phyloP scores from a whole-genome alignment of 2,113 vertebrate species.

The Catharus minimus region DNA sequence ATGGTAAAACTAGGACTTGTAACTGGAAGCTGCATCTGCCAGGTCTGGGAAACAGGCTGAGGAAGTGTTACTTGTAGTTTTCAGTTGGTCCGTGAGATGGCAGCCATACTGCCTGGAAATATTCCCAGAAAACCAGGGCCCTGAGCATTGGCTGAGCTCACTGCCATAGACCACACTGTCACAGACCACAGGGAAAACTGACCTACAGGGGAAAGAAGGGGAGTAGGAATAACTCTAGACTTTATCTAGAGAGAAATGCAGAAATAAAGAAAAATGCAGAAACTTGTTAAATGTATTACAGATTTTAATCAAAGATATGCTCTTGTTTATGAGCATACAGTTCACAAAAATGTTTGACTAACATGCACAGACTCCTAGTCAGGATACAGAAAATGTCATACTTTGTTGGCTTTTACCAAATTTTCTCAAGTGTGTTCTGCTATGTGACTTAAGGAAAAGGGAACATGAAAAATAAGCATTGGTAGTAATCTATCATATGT shows the following conservation, averaged over 20 bases:
- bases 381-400: not conserved
- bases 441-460: not conserved
- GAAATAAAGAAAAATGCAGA: not conserved
- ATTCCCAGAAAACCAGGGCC: rapidly evolving
- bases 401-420: not conserved
- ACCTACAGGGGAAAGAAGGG: not conserved
- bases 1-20: not conserved
- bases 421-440: not conserved
- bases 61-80: not conserved
- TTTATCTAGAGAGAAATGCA: not conserved
- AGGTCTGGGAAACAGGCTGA: not conserved
- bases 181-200: not conserved
- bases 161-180: not conserved
- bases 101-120: not conserved
- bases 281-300: not conserved
- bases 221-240: not conserved
- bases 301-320: not conserved
- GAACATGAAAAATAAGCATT: not conserved
- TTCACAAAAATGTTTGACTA: not conserved
- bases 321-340: not conserved
- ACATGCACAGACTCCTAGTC: not conserved
- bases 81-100: conserved; percentile 6
- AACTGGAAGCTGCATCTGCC: not conserved
- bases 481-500: not conserved
- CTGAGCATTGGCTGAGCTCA: not conserved